A percentile compares a stretch with the other conserved stretches of the same genome.
phyloP scores from a whole-genome alignment of 2,888 invertebrate genomes.

The Pogonocherus hispidulus region DNA sequence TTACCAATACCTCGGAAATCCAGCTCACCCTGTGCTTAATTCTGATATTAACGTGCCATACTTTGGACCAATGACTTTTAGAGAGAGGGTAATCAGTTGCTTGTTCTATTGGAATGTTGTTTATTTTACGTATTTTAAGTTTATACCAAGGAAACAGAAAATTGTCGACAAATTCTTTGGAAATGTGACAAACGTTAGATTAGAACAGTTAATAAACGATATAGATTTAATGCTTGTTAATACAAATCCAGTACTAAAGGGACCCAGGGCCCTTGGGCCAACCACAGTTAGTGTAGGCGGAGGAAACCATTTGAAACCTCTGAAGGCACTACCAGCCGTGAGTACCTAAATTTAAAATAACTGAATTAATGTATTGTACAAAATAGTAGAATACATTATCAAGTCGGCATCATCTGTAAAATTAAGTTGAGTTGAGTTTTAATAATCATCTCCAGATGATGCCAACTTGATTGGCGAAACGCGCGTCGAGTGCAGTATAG shows the following conservation, averaged over 20 bases:
- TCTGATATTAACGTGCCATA: conserved; percentile 48
- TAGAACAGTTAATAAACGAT: conserved; percentile 35
- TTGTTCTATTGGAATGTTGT: conserved; percentile 31
- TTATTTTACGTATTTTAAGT: conserved; percentile 31
- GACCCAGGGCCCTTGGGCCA: conserved; percentile 35
- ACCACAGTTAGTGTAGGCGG: conserved; percentile 36
- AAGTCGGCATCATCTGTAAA: too few species aligned
- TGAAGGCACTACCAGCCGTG: conserved; percentile 56
- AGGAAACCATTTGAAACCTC: conserved; percentile 54
- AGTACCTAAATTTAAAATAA: conserved; percentile 29
- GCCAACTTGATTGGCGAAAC: too few species aligned
- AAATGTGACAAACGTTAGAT: conserved; percentile 41
- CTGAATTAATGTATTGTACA: too few species aligned
- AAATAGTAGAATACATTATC: too few species aligned
- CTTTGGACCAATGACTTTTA: conserved; percentile 59
- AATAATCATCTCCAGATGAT: too few species aligned
- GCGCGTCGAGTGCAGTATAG: too few species aligned
- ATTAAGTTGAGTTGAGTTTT: too few species aligned
- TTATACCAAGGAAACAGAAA: conserved; percentile 32
- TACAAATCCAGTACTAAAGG: conserved; percentile 33
- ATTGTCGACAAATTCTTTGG: conserved; percentile 31
- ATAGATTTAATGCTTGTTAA: conserved; percentile 37
- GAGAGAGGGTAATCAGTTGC: conserved; percentile 56
- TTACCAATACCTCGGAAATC: conserved; percentile 36
- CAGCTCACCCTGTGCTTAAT: conserved; percentile 42